phyloP scores from a whole-genome alignment of 2,888 invertebrate genomes.

The Oscheius onirici region DNA sequence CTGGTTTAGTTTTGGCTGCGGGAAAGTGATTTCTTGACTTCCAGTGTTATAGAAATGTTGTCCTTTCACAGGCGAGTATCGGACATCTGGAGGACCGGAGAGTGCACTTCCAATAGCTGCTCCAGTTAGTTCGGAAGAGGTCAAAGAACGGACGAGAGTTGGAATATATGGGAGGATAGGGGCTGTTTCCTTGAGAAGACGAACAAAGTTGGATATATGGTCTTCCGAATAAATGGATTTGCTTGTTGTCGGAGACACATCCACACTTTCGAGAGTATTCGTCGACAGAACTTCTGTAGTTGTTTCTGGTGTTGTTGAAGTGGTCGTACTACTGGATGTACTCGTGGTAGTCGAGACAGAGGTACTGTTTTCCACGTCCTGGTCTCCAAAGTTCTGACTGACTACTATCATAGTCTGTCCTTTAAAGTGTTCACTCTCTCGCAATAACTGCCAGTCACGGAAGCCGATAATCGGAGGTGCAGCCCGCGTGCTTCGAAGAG shows the following conservation, averaged over 20 bases:
- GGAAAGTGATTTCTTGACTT: constrained; percentile 20
- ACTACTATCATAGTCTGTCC: constrained; percentile 59
- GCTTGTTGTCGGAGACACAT: constrained; percentile 1
- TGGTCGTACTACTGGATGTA: neutral
- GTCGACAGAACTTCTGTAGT: constrained; percentile 16
- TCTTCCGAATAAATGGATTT: constrained; percentile 33
- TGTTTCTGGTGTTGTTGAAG: constrained; percentile 10
- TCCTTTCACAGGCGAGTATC: constrained; percentile 32
- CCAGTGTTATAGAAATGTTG: constrained; percentile 53
- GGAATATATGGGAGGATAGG: constrained; percentile 60
- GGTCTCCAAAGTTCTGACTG: constrained; percentile 38
- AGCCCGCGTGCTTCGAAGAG: constrained; percentile 4
- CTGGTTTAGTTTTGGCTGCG: neutral
- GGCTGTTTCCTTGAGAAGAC: constrained; percentile 55
- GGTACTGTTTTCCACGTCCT: neutral
- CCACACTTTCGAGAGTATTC: constrained; percentile 5
- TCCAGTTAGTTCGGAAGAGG: neutral
- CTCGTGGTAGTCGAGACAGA: constrained; percentile 1
- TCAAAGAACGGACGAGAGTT: constrained; percentile 49
- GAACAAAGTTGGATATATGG: constrained; percentile 53
- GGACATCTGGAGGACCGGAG: constrained; percentile 28
- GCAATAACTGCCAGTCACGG: constrained; percentile 49
- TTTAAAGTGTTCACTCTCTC: constrained; percentile 43
- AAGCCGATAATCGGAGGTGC: constrained; percentile 41
- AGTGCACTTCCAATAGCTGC: neutral